Evolutionary conservation across 2,797 vertebrate genomes (phyloP).

Genomic region (Spinus pinus): DNA sequence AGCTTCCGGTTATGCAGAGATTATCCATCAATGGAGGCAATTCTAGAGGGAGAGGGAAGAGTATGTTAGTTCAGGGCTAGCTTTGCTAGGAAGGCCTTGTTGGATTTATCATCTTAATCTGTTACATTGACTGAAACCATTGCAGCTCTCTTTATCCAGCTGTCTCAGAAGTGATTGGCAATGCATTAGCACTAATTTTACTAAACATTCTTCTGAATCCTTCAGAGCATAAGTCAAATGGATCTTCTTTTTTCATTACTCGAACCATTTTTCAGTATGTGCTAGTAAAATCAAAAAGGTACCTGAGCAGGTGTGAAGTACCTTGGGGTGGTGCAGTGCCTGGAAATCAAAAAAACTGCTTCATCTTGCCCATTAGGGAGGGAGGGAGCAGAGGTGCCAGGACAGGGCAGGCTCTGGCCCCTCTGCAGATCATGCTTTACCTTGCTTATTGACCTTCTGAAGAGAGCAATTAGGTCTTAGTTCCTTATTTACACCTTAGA

Average conservation of each 20-base stretch:
- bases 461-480: neutral
- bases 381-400: neutral
- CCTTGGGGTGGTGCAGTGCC: neutral
- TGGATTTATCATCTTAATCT: constrained; percentile 53
- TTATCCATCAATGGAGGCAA: constrained; percentile 32
- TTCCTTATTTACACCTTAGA: constrained; percentile 34
- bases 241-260: neutral
- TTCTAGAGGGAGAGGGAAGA: constrained; percentile 29
- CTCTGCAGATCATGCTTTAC: neutral
- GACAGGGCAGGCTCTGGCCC: neutral
- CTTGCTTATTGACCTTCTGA: constrained; percentile 32
- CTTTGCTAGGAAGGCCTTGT: constrained; percentile 17
- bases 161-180: neutral
- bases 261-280: neutral
- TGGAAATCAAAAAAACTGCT: neutral
- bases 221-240: neutral
- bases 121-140: constrained; percentile 20
- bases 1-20: constrained; percentile 22
- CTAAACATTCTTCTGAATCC: constrained; percentile 6
- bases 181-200: constrained; percentile 20
- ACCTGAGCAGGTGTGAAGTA: neutral
- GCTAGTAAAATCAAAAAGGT: neutral
- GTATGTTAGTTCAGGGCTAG: neutral
- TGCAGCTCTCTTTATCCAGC: constrained; percentile 15
- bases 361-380: neutral